Evolutionary conservation across 2,888 invertebrate genomes (phyloP).

Genomic region (Pogonocherus hispidulus): DNA sequence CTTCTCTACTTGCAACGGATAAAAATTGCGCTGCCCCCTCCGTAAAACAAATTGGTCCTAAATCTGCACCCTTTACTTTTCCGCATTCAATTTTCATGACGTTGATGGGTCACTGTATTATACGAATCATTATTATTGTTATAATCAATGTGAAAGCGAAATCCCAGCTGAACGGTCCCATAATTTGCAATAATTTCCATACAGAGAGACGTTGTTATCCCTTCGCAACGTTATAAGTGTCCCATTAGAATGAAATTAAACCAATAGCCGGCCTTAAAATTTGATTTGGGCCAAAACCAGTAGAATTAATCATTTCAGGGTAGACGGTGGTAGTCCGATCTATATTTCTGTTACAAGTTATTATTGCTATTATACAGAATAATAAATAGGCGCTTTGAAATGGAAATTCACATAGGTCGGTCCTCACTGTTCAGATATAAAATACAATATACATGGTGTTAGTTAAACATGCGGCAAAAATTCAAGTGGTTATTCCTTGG

Average conservation of each 20-base stretch:
- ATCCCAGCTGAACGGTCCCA: background rate
- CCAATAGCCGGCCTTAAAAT: constrained; percentile 27
- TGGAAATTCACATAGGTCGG: constrained; percentile 9
- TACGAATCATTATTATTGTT: background rate
- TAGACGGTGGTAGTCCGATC: background rate
- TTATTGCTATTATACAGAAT: constrained; percentile 15
- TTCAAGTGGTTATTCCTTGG: too few relatives aligned
- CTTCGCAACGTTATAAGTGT: constrained; percentile 19
- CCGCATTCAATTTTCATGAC: too few relatives aligned
- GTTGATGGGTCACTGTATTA: too few relatives aligned
- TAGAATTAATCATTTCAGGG: constrained; percentile 10
- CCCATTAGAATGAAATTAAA: constrained; percentile 22
- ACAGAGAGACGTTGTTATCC: constrained; percentile 25
- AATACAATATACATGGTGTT: too few relatives aligned
- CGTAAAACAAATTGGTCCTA: too few relatives aligned
- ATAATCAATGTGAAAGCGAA: constrained; percentile 6
- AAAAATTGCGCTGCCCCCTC: too few relatives aligned
- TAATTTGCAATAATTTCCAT: constrained; percentile 30
- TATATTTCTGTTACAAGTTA: constrained; percentile 21
- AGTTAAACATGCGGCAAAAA: too few relatives aligned
- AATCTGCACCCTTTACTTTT: too few relatives aligned
- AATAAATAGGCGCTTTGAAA: constrained; percentile 9
- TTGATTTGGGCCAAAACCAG: constrained; percentile 19
- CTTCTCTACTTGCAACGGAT: too few relatives aligned
- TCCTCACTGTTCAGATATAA: too few relatives aligned